phyloP scores from a whole-genome alignment of 2,888 invertebrate species.

The Diplolepis rosae region DNA sequence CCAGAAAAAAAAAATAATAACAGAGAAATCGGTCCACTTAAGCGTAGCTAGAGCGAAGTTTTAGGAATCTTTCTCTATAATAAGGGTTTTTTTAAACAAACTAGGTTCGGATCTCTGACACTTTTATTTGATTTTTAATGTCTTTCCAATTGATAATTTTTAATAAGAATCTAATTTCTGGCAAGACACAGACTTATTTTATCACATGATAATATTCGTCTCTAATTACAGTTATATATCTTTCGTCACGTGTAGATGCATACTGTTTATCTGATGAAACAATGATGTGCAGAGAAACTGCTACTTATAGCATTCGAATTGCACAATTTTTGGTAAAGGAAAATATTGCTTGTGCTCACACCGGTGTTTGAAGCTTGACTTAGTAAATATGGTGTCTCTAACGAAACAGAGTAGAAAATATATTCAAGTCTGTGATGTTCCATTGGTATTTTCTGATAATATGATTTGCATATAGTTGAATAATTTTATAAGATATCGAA shows the following conservation, averaged over 20 bases:
- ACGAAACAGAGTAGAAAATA: conserved; percentile 2
- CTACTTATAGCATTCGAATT: conserved; percentile 10
- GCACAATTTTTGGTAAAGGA: neutral
- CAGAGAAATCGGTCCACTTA: neutral
- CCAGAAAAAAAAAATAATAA: neutral
- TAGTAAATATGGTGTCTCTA: neutral
- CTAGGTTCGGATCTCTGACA: neutral
- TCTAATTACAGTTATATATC: conserved; percentile 13
- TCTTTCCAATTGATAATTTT: neutral
- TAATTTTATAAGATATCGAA: conserved; percentile 7
- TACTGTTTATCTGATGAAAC: conserved; percentile 16
- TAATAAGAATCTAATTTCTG: neutral
- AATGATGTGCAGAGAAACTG: neutral
- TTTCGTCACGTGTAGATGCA: neutral
- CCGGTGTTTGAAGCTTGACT: conserved; percentile 4
- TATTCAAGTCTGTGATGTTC: conserved; percentile 20
- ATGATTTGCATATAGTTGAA: conserved; percentile 1
- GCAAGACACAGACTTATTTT: conserved; percentile 1
- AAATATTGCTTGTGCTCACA: conserved; percentile 20
- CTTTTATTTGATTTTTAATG: neutral
- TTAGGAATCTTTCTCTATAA: neutral
- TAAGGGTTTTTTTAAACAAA: neutral
- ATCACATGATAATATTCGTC: conserved; percentile 10
- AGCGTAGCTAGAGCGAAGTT: neutral
- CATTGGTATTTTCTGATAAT: neutral